A percentile compares a stretch with the other conserved stretches of the same genome.
Evolutionary conservation across 2,113 vertebrate genomes (phyloP).

Genomic region (Polyodon spathula): DNA sequence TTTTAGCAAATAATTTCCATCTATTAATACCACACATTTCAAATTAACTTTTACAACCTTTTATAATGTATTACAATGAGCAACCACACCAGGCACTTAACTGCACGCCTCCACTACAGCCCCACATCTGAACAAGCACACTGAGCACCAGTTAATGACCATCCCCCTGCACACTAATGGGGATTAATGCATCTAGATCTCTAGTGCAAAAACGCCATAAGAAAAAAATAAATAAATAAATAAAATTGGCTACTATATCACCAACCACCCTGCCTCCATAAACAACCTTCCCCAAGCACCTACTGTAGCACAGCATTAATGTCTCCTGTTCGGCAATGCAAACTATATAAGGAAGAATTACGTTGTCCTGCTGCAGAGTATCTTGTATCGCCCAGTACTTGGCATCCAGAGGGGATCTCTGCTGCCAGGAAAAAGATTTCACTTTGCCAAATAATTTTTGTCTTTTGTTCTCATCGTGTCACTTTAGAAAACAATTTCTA

Average conservation of each 20-base stretch:
- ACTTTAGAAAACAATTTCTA: slow-evolving; percentile 1
- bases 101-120: too few species aligned
- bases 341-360: slow-evolving; percentile 1
- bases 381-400: neutral
- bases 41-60: neutral
- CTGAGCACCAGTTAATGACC: too few species aligned
- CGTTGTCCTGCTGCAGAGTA: neutral
- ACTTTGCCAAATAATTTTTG: slow-evolving; percentile 2
- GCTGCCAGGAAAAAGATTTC: slow-evolving; percentile 11
- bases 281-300: neutral
- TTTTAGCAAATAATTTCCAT: slow-evolving; percentile 29
- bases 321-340: neutral
- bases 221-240: too few species aligned
- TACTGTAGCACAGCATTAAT: neutral
- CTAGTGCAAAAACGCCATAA: too few species aligned
- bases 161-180: too few species aligned
- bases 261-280: neutral
- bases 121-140: too few species aligned
- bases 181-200: too few species aligned
- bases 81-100: too few species aligned
- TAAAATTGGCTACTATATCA: too few species aligned
- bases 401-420: slow-evolving; percentile 9
- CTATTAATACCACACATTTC: neutral
- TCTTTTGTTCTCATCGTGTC: neutral
- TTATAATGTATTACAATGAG: too few species aligned